Evolutionary conservation across 1,140 invertebrate genomes (phyloP).

Genomic region (Drosophila eugracilis): DNA sequence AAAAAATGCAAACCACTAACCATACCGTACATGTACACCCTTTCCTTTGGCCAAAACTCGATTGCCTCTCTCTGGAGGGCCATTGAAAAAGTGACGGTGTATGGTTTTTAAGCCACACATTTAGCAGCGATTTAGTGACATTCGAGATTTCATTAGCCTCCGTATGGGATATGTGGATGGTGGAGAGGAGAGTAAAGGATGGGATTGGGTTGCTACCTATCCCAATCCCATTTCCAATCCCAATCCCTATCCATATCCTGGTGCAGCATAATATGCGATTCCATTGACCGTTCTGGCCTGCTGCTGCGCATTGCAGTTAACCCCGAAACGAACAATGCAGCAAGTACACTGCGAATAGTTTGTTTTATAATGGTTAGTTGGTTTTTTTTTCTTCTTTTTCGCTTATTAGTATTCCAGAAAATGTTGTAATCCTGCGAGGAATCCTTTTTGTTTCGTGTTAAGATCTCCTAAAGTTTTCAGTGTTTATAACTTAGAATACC

Average conservation of each 20-base stretch:
- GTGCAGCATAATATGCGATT: constrained; percentile 35
- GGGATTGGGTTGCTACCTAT: neutral
- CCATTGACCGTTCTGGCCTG: constrained; percentile 49
- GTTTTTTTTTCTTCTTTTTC: no score
- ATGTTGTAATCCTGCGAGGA: no score
- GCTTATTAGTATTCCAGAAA: no score
- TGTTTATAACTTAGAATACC: neutral
- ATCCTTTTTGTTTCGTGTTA: no score
- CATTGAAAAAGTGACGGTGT: neutral
- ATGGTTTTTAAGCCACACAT: constrained; percentile 5
- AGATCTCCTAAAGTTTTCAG: no score
- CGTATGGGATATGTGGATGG: neutral
- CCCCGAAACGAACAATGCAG: constrained; percentile 77
- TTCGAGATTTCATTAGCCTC: constrained; percentile 37
- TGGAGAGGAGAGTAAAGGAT: neutral
- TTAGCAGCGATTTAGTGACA: constrained; percentile 20
- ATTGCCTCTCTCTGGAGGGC: neutral
- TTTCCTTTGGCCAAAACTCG: neutral
- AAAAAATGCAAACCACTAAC: neutral
- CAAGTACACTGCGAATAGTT: constrained; percentile 32
- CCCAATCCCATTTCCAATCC: neutral
- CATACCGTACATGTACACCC: neutral
- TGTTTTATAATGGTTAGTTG: neutral
- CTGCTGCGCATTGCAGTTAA: constrained; percentile 79
- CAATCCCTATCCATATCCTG: constrained; percentile 1